Evolutionary conservation across 2,797 vertebrate genomes (phyloP), one percentile per base, ranked within the genome.

Genomic region (Eulemur mongoz): DNA sequence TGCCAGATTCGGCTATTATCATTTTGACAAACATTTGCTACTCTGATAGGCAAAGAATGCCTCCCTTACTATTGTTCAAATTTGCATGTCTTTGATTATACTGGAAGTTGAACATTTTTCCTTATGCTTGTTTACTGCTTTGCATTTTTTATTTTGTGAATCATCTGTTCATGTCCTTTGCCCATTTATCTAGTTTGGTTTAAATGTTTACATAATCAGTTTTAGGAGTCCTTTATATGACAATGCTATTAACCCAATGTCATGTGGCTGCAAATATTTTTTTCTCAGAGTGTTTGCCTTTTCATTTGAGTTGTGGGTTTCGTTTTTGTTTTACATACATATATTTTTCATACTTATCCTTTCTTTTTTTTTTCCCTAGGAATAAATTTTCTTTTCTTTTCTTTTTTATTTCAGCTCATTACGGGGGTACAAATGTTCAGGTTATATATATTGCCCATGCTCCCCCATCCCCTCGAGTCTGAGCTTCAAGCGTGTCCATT

Each of bases 91-190:
- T 96, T 93, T 88, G 89, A 97, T 92, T 94, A 32, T 25, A 79
- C 75, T 79, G 70, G 61, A 94, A 69, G 57, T 25, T 87, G 57
- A 82, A 87, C 86, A 52, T 76, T 76, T 83, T 93, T 75, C 89
- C 92, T 73, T 84, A 76, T 91, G 96, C 83, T 93, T 95, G 93
- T 95, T 96, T 92, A 85, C 50, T 93, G 43, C 67, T 87, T 90
- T 94, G 80, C 69, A 43, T 90, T 96, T 87, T 83, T 95, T 89
- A 86, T 83, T 94, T 89, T 90, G 70, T 92, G 93, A 93, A 72
- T 96, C 94, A 81, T 95, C 97, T 95, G 91, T 92, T 92, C 80
- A 9, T 57, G 79, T 92, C 89, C 93, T 94, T 92, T 81, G 89
- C 75, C 92, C 76, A 85, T 95, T 88, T 90, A 82, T 93, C 87